phyloP scores from a whole-genome alignment of 2,113 vertebrate species.

The Acanthisitta chloris region DNA sequence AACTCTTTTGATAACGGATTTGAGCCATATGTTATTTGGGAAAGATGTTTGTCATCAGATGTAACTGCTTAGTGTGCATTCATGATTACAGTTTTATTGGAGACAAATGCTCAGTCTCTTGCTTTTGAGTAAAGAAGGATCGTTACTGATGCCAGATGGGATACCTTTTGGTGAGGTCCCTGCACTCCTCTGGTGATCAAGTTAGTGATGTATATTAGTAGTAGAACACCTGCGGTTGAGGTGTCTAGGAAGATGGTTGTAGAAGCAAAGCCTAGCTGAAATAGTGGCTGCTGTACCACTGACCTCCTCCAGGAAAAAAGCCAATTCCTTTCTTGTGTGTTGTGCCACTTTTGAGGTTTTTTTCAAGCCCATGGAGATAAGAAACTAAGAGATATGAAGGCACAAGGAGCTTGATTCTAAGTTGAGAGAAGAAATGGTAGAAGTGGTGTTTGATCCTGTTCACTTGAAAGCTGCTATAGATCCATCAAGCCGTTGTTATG shows the following conservation, averaged over 20 bases:
- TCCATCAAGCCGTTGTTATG: neutral
- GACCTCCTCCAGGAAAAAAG: neutral
- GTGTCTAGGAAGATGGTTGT: neutral
- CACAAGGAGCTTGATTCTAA: neutral
- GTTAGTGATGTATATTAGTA: neutral
- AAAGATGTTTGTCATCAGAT: neutral
- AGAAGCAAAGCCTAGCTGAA: neutral
- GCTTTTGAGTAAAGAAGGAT: neutral
- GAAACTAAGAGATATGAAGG: neutral
- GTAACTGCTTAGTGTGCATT: neutral
- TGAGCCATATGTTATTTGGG: neutral
- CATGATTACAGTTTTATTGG: neutral
- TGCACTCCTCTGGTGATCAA: neutral
- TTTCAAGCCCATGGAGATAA: neutral
- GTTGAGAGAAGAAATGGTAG: neutral
- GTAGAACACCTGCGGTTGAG: neutral
- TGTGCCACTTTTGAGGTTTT: neutral
- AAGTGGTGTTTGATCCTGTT: neutral
- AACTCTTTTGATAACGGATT: neutral
- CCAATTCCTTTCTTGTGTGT: neutral
- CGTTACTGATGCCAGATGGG: neutral
- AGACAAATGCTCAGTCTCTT: neutral
- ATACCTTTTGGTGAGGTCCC: neutral
- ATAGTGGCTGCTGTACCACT: neutral
- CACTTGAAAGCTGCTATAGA: neutral